A percentile compares a stretch with the other conserved stretches of the same genome.
Conservation (phyloP, 2,113 vertebrate species). For the Leucoraja erinaceus region DNA sequence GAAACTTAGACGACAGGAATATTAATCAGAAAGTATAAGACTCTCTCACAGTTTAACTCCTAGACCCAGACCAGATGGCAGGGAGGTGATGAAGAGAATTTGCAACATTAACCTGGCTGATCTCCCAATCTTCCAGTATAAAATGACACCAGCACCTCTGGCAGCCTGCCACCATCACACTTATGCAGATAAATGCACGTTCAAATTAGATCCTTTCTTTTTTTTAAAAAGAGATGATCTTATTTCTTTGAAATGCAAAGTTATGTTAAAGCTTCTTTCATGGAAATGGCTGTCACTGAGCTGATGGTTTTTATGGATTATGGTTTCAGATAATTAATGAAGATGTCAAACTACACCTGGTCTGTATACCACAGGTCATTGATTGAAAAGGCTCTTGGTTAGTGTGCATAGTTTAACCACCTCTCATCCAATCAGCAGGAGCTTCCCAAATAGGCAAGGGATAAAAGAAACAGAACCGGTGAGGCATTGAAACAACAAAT, state of each 20-base stretch:
- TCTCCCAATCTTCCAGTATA: not conserved
- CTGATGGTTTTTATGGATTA: slow-evolving; percentile 26
- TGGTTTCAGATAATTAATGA: slow-evolving; percentile 25
- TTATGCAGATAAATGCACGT: slow-evolving; percentile 8
- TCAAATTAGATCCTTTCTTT: slow-evolving; percentile 29
- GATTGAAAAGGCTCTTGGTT: not conserved
- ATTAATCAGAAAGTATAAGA: not conserved
- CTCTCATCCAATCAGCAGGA: not conserved
- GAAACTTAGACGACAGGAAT: not conserved
- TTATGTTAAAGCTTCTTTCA: slow-evolving; percentile 37
- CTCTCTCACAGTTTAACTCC: not conserved
- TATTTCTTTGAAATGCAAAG: slow-evolving; percentile 35
- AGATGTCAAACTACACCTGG: slow-evolving; percentile 34
- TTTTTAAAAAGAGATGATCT: not conserved
- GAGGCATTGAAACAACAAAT: not conserved
- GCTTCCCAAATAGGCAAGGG: not conserved
- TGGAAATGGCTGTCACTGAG: slow-evolving; percentile 10
- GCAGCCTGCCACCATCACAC: not conserved
- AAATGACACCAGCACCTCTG: not conserved
- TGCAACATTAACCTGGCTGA: not conserved
- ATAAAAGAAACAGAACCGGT: not conserved
- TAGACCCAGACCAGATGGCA: not conserved
- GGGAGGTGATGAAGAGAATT: not conserved
- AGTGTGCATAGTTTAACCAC: not conserved
- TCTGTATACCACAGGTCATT: not conserved